phyloP scores from a whole-genome alignment of 2,888 invertebrate species.

The Smittia sp. region DNA sequence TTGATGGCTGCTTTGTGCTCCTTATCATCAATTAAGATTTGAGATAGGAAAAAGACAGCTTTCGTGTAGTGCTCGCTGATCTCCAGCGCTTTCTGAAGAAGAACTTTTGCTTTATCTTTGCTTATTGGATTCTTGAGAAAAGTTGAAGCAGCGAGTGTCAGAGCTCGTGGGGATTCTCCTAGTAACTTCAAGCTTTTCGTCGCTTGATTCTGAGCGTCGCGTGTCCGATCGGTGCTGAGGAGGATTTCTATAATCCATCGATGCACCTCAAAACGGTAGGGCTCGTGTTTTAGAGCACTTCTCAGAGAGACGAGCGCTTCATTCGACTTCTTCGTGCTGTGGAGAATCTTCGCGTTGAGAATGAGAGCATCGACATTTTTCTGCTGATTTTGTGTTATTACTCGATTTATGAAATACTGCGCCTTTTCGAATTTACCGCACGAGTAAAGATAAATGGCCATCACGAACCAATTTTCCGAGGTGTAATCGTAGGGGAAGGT shows the following conservation, averaged over 20 bases:
- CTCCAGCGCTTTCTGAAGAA: constrained; percentile 69
- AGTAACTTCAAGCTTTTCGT: constrained; percentile 69
- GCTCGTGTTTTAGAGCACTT: constrained; percentile 47
- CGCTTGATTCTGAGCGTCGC: constrained; percentile 72
- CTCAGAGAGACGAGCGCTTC: constrained; percentile 49
- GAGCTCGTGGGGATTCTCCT: constrained; percentile 68
- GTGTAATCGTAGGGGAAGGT: constrained; percentile 53
- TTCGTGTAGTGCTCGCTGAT: constrained; percentile 70
- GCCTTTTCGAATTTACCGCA: constrained; percentile 62
- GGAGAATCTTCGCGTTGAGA: constrained; percentile 62
- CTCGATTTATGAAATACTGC: constrained; percentile 71
- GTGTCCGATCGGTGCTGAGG: constrained; percentile 62
- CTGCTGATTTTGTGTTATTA: constrained; percentile 60
- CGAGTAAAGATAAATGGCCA: constrained; percentile 56
- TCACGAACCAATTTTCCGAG: constrained; percentile 72
- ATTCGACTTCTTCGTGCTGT: constrained; percentile 48
- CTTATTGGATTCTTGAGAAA: constrained; percentile 63
- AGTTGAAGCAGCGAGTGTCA: constrained; percentile 73
- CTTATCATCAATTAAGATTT: constrained; percentile 66
- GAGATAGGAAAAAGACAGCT: constrained; percentile 69
- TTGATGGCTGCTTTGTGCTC: constrained; percentile 66
- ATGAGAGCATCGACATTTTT: constrained; percentile 69
- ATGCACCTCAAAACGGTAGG: constrained; percentile 63
- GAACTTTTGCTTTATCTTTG: constrained; percentile 61
- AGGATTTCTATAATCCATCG: constrained; percentile 76